These are phyloP conservation scores for Mastacembelus armatus DNA, from an alignment of 2,797 vertebrate genomes.

Conservation along the genomic window DNA sequence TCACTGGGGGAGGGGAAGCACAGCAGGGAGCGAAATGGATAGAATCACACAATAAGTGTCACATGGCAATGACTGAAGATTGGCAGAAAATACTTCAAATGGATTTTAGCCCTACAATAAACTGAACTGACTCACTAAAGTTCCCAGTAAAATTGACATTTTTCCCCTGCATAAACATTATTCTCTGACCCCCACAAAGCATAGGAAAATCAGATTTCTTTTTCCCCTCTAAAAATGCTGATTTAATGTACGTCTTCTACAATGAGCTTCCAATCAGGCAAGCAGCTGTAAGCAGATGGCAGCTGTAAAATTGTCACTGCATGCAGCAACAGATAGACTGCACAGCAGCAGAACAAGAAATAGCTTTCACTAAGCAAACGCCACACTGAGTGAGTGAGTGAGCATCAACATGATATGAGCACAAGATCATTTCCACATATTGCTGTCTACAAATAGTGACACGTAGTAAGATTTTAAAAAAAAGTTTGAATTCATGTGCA, in stretches of 20 bases:
- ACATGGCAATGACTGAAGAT: background rate
- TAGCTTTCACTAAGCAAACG: constrained; percentile 17
- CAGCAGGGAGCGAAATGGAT: constrained; percentile 33
- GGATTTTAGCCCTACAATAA: background rate
- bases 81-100: background rate
- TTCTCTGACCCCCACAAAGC: background rate
- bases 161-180: background rate
- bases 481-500: constrained; percentile 2
- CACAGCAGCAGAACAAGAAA: constrained; percentile 31
- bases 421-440: constrained; percentile 1
- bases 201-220: constrained; percentile 2
- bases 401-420: constrained; percentile 13
- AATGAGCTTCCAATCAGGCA: constrained; percentile 31
- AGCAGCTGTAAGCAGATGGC: constrained; percentile 39
- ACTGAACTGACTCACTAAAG: background rate
- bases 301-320: constrained; percentile 29
- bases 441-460: background rate
- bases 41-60: constrained; percentile 8
- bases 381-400: background rate
- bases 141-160: background rate
- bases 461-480: background rate
- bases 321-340: constrained; percentile 31
- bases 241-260: constrained; percentile 14
- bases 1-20: constrained; percentile 20
- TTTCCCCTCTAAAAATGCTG: background rate